Conservation (phyloP, 2,797 vertebrate species). For the Alouatta caraya region DNA sequence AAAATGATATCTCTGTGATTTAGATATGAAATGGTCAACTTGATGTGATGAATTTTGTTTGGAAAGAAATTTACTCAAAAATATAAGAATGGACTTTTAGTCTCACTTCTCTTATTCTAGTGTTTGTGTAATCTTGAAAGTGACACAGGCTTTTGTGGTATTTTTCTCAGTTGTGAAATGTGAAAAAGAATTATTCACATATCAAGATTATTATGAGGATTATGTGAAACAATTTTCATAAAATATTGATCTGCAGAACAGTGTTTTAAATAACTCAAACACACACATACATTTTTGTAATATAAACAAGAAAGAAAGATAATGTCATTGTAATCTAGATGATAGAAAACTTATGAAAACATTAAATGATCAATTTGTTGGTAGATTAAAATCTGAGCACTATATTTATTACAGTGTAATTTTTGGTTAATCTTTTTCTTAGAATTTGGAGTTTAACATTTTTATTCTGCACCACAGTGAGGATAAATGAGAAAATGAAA, state of each 20-base stretch:
- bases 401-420: neutral
- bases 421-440: slow-evolving; percentile 39
- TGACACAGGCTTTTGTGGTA: neutral
- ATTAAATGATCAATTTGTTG: neutral
- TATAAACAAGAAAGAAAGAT: neutral
- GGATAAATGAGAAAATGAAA: slow-evolving; percentile 65
- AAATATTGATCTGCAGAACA: neutral
- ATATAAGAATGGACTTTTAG: neutral
- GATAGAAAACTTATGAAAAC: neutral
- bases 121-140: neutral
- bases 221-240: neutral
- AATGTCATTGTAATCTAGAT: neutral
- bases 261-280: neutral
- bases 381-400: neutral
- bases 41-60: neutral
- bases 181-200: neutral
- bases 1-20: neutral
- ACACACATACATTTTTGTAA: neutral
- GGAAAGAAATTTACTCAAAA: neutral
- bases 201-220: neutral
- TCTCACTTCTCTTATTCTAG: neutral
- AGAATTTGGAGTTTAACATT: slow-evolving; percentile 52
- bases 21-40: neutral
- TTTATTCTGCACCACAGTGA: slow-evolving; percentile 43
- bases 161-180: neutral